Percentiles rank a stretch among this genome's conserved stretches.
Conservation (phyloP, 1,140 invertebrate genomes). For the Drosophila leontia region DNA sequence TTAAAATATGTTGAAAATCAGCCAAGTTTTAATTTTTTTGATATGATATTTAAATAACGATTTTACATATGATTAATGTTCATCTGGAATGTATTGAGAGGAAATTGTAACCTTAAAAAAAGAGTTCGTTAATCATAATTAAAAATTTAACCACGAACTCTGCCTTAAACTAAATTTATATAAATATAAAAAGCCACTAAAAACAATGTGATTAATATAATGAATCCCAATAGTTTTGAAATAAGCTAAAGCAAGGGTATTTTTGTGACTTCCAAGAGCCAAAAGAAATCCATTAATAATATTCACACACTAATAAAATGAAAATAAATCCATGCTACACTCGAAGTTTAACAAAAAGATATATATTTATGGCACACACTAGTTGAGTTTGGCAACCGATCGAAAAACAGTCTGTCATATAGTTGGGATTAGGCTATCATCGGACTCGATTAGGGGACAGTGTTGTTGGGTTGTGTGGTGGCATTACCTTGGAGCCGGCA, state of each 20-base stretch:
- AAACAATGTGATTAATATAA: constrained; percentile 18
- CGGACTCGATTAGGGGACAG: constrained; percentile 39
- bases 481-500: constrained; percentile 93
- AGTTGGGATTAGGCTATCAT: constrained; percentile 28
- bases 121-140: not conserved
- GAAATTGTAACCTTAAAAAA: not conserved
- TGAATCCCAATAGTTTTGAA: constrained; percentile 2
- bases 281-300: constrained; percentile 6
- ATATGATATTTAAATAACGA: constrained; percentile 1
- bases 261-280: not conserved
- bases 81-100: no score
- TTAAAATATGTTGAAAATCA: no score
- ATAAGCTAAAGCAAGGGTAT: constrained; percentile 15
- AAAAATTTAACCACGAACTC: not conserved
- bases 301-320: constrained; percentile 35
- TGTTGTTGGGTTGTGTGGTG: constrained; percentile 49
- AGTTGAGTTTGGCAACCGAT: constrained; percentile 53
- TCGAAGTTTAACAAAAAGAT: constrained; percentile 47
- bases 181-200: constrained; percentile 4
- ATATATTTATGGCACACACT: constrained; percentile 31
- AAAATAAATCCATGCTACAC: constrained; percentile 62
- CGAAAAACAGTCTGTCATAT: constrained; percentile 42
- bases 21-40: no score
- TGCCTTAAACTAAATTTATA: constrained; percentile 1
- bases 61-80: constrained; percentile 1